Percentiles rank a stretch among this genome's conserved stretches.
Conservation (phyloP, 2,113 vertebrate genomes). For the Stigmatopora nigra region DNA sequence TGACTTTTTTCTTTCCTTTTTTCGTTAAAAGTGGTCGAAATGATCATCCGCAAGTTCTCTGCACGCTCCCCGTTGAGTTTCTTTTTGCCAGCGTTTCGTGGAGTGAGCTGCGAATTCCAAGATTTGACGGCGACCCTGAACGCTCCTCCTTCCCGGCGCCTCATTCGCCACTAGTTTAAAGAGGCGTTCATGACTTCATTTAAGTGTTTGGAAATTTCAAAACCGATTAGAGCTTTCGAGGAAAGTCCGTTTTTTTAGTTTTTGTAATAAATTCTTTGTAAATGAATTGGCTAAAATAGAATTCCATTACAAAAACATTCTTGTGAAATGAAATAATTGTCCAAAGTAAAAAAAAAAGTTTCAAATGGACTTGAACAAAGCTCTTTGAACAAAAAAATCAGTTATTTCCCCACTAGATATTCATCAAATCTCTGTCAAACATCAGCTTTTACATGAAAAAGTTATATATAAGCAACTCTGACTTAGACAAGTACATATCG, state of each 20-base stretch:
- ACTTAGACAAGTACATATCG: too few relatives aligned
- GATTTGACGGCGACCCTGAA: conserved; percentile 16
- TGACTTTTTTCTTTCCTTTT: neutral
- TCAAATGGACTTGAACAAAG: neutral
- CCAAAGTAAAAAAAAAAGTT: too few relatives aligned
- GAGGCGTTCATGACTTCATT: conserved; percentile 29
- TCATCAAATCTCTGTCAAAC: too few relatives aligned
- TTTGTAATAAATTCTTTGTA: neutral
- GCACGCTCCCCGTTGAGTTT: neutral
- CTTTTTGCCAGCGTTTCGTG: neutral
- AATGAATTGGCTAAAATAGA: neutral
- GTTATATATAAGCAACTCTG: neutral
- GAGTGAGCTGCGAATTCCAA: conserved; percentile 10
- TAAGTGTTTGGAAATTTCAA: neutral
- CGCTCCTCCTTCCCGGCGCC: conserved; percentile 41
- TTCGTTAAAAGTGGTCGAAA: neutral
- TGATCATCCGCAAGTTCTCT: neutral
- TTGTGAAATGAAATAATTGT: neutral
- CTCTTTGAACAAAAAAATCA: neutral
- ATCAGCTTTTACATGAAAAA: too few relatives aligned
- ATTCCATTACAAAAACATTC: too few relatives aligned
- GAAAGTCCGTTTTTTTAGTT: neutral
- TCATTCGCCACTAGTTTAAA: conserved; percentile 14
- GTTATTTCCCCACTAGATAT: too few relatives aligned
- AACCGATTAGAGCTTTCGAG: neutral